Percentiles rank a stretch among this genome's conserved stretches.
These are phyloP conservation scores for Acholoe squamosa DNA, from an alignment of 2,888 invertebrate species.

Conservation along the genomic window DNA sequence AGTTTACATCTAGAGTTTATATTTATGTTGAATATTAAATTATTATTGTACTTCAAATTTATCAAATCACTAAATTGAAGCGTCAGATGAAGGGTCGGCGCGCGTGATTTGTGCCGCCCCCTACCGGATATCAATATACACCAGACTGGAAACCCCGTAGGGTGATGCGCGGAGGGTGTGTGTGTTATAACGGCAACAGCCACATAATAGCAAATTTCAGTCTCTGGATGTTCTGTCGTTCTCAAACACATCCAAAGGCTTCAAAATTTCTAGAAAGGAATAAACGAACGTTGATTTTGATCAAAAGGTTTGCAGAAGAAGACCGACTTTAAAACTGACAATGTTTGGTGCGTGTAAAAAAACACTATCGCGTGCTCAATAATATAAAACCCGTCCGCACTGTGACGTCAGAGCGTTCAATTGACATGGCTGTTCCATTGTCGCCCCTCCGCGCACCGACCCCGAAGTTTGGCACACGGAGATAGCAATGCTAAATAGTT, in stretches of 20 bases:
- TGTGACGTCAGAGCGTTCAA: conserved; percentile 81
- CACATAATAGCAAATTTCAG: conserved; percentile 68
- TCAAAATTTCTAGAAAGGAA: too few relatives aligned
- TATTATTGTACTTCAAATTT: conserved; percentile 16
- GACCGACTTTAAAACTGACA: not conserved
- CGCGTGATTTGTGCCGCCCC: conserved; percentile 40
- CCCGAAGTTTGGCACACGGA: not conserved
- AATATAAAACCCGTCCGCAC: conserved; percentile 78
- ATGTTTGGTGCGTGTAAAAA: conserved; percentile 68
- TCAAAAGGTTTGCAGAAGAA: conserved; percentile 62
- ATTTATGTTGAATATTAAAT: not conserved
- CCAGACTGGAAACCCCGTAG: conserved; percentile 33
- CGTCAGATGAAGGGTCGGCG: not conserved
- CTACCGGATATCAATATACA: conserved; percentile 39
- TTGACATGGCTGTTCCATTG: conserved; percentile 73
- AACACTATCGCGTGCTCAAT: conserved; percentile 79
- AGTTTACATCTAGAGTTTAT: too few relatives aligned
- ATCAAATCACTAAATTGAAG: not conserved
- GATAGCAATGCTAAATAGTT: conserved; percentile 53
- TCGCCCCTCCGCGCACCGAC: conserved; percentile 70
- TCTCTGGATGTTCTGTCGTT: conserved; percentile 13
- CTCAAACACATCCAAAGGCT: too few relatives aligned
- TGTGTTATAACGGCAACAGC: conserved; percentile 82
- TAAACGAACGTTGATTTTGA: not conserved
- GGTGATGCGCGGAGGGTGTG: conserved; percentile 70